Evolutionary conservation across 1,140 invertebrate genomes (phyloP).

Genomic region (Lepeophtheirus salmonis): DNA sequence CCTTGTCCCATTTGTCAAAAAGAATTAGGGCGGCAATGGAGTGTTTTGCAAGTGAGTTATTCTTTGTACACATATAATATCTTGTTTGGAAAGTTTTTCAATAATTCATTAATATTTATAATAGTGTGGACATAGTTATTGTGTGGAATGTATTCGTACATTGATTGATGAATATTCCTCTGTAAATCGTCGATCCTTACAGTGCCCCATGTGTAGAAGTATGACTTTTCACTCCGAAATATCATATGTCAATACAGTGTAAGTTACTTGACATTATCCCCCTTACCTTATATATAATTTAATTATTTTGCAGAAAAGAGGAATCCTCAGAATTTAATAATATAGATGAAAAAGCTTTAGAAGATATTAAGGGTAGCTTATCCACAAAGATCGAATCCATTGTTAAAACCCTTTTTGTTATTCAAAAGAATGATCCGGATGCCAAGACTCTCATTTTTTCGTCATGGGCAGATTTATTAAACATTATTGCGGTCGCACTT

Average conservation of each 20-base stretch:
- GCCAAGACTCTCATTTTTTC: conserved; percentile 55
- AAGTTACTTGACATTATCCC: neutral
- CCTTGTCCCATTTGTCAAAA: conserved; percentile 48
- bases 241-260: conserved; percentile 36
- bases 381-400: conserved; percentile 54
- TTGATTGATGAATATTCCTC: conserved; percentile 25
- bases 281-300: neutral
- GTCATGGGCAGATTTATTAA: conserved; percentile 43
- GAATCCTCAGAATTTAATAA: conserved; percentile 1
- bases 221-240: conserved; percentile 34
- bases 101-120: neutral
- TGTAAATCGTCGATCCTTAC: conserved; percentile 23
- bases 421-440: conserved; percentile 34
- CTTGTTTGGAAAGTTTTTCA: neutral
- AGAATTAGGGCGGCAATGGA: conserved; percentile 39
- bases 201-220: conserved; percentile 47
- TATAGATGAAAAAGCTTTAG: conserved; percentile 19
- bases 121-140: conserved; percentile 45
- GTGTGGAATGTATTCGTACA: conserved; percentile 37
- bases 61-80: neutral
- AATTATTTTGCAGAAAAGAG: neutral
- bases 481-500: conserved; percentile 39
- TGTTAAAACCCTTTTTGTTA: conserved; percentile 36
- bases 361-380: conserved; percentile 34
- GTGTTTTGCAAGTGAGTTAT: conserved; percentile 32